Evolutionary conservation across 1,140 invertebrate species (phyloP).

Genomic region (Oryctes rhinoceros): DNA sequence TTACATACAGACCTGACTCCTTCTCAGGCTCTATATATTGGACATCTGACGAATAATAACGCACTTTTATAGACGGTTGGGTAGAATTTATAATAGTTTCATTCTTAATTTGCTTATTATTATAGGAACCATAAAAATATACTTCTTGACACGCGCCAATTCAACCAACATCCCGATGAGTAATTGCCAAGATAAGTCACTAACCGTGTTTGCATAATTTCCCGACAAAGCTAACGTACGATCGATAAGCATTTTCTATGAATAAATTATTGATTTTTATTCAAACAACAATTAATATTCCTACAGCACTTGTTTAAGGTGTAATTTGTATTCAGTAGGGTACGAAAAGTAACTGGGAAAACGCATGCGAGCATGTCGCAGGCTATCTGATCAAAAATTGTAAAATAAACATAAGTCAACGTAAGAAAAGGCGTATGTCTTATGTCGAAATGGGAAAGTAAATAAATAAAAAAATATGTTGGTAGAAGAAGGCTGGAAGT

Average conservation of each 20-base stretch:
- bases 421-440: neutral
- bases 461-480: too few relatives aligned
- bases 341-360: slow-evolving; percentile 12
- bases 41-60: too few relatives aligned
- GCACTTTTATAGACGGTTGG: too few relatives aligned
- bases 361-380: neutral
- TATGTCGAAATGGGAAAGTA: neutral
- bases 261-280: slow-evolving; percentile 36
- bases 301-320: neutral
- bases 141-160: slow-evolving; percentile 14
- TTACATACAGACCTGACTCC: too few relatives aligned
- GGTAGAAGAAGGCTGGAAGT: too few relatives aligned
- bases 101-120: too few relatives aligned
- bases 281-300: slow-evolving; percentile 32
- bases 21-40: too few relatives aligned
- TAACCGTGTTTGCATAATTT: slow-evolving; percentile 5
- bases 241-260: slow-evolving; percentile 33
- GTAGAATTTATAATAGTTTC: too few relatives aligned
- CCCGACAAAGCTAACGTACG: slow-evolving; percentile 8
- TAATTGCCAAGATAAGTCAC: slow-evolving; percentile 18
- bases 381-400: slow-evolving; percentile 10
- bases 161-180: neutral
- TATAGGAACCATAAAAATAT: neutral
- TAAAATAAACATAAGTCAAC: neutral
- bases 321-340: slow-evolving; percentile 32